phyloP scores from a whole-genome alignment of 2,113 vertebrate species.

The Theristicus caerulescens region DNA sequence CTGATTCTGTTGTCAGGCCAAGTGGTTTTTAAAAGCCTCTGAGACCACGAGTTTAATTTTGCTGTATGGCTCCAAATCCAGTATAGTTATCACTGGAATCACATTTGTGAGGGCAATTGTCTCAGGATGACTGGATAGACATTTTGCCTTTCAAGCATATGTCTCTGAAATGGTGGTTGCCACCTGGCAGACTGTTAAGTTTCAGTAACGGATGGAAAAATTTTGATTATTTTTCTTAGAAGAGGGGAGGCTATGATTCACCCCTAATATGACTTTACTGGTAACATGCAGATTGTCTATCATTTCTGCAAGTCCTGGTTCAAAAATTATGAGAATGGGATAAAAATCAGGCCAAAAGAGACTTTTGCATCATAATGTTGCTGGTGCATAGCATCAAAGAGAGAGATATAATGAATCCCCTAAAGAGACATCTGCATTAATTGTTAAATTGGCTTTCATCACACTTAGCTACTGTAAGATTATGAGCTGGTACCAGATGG shows the following conservation, averaged over 20 bases:
- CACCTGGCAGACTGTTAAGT: constrained; percentile 30
- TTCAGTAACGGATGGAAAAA: neutral
- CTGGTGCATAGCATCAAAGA: neutral
- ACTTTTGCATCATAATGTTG: neutral
- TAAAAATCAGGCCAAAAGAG: neutral
- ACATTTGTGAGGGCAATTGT: constrained; percentile 9
- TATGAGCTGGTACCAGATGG: constrained; percentile 30
- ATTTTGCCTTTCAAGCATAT: constrained; percentile 20
- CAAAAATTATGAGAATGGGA: neutral
- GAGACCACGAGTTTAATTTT: constrained; percentile 21
- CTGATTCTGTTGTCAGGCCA: neutral
- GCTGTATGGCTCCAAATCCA: neutral
- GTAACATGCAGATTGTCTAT: neutral
- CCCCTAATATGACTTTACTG: neutral
- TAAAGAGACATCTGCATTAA: neutral
- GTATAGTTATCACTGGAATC: neutral
- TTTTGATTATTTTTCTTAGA: neutral
- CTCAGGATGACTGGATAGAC: neutral
- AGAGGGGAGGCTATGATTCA: neutral
- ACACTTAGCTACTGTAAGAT: neutral
- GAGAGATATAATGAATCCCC: neutral
- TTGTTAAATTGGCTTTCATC: neutral
- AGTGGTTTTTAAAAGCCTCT: constrained; percentile 16
- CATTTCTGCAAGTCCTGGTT: neutral
- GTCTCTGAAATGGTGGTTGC: constrained; percentile 7